phyloP scores from a whole-genome alignment of 1,140 invertebrate genomes.

The Nebria ingens region DNA sequence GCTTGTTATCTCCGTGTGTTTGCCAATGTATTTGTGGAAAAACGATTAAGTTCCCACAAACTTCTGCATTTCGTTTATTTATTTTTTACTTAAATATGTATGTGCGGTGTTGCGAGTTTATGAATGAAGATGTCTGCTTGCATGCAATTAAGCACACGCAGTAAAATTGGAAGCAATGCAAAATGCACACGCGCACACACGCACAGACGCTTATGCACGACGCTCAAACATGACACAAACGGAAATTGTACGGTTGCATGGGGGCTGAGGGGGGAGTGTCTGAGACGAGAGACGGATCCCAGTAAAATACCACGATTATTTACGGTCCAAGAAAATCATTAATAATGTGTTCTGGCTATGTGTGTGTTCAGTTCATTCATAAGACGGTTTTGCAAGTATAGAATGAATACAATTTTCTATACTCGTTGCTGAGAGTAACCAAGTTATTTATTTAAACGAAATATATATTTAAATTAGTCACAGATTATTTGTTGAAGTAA shows the following conservation, averaged over 20 bases:
- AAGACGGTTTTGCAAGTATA: no score
- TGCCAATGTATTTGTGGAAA: no score
- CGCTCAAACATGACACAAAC: neutral
- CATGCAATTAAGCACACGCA: neutral
- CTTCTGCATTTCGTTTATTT: no score
- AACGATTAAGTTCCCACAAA: no score
- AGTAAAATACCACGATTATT: constrained; percentile 6
- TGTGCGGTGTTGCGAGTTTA: neutral
- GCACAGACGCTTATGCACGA: neutral
- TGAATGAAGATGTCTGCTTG: neutral
- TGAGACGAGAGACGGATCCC: neutral
- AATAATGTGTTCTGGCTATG: neutral
- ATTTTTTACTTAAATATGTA: no score
- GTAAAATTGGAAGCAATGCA: constrained; percentile 5
- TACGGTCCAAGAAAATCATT: constrained; percentile 6
- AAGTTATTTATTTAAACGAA: no score
- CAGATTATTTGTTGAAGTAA: no score
- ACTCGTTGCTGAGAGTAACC: no score
- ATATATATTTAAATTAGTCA: no score
- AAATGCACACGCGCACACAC: neutral
- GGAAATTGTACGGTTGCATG: neutral
- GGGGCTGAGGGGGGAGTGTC: neutral
- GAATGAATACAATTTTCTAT: no score
- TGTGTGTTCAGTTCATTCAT: neutral
- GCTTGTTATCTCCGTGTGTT: no score